Base-by-base conservation (phyloP, 2,113 vertebrate genomes). In the Carassius auratus region DNA sequence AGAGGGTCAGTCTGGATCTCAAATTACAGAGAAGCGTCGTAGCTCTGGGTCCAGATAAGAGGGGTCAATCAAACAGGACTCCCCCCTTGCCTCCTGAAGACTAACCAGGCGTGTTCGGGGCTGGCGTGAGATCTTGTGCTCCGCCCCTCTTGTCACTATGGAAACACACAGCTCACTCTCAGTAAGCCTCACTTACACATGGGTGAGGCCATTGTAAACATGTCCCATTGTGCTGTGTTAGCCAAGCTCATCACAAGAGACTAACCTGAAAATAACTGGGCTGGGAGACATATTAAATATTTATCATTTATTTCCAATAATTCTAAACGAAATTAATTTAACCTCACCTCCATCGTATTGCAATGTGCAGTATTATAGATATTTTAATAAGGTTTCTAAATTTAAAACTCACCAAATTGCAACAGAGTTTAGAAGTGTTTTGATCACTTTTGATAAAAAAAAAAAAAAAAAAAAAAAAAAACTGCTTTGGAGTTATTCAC, bases 61-160 rank as follows among this genome's bases (percentile, higher is more conserved):
- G 78, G 81, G 76, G n/a, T 76, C 84, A 42, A 55, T 48, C 26
- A 76, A 33, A 69, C 68, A 26, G 45, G 55, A 48, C 74, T 87
- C 84, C 14, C 69, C 85, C 14, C 78, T 81, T 2, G 90, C 91
- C 79, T 91, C 91, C 61, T 59, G 87, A 66, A 92, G 90, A 68
- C 90, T 91, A 87, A 91, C 88, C 85, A 92, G 85, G 5, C 87
- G 88, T 59, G 61, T 36, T 83, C 89, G 84, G 3, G 86, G 89
- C 61, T 79, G 79, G 38, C 38, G 77, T 36, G 82, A 81, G 62
- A 86, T 64, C 89, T 90, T 90, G 87, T 59, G 81, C 85, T 48
- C 78, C 5, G 17, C 57, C 76, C 83, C 50, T 76, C 89, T 64
- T 21, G 87, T 86, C 50, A 83, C 91, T 90, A 91, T 21, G 84